A percentile compares a stretch with the other conserved stretches of the same genome.
These are phyloP conservation scores for Anthophora plumipes DNA, from an alignment of 2,888 invertebrate genomes.

Conservation along the genomic window DNA sequence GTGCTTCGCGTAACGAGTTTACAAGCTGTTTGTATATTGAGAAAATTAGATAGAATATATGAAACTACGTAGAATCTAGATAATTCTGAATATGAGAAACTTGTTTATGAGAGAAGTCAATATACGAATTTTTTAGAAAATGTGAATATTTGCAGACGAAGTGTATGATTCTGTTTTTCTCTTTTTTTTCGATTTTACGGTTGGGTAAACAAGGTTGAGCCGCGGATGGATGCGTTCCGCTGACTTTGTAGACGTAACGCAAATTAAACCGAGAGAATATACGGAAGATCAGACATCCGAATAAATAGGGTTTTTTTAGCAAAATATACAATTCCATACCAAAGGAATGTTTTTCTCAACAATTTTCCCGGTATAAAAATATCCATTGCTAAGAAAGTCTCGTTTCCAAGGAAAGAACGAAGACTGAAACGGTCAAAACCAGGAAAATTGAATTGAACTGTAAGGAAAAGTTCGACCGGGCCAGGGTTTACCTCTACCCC, in stretches of 20 bases:
- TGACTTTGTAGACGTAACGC: neutral
- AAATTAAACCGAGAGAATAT: neutral
- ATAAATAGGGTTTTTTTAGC: too few species aligned
- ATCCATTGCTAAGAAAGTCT: neutral
- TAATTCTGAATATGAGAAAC: neutral
- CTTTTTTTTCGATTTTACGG: neutral
- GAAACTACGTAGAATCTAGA: neutral
- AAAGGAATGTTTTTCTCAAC: too few species aligned
- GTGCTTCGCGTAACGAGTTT: neutral
- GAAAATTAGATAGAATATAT: neutral
- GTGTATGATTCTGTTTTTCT: neutral
- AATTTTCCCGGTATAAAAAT: neutral
- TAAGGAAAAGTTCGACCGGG: constrained; percentile 12
- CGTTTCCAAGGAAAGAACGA: neutral
- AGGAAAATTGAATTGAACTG: constrained; percentile 29
- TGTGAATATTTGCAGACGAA: neutral
- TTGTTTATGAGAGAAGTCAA: neutral
- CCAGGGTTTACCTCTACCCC: too few species aligned
- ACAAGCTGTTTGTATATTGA: neutral
- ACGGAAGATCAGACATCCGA: neutral
- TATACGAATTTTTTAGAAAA: neutral
- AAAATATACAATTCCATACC: too few species aligned
- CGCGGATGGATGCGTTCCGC: neutral
- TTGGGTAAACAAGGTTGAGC: neutral
- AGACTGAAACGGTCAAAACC: neutral